These are phyloP conservation scores for Scaptodrosophila lebanonensis DNA, from an alignment of 1,140 invertebrate genomes.

Conservation along the genomic window DNA sequence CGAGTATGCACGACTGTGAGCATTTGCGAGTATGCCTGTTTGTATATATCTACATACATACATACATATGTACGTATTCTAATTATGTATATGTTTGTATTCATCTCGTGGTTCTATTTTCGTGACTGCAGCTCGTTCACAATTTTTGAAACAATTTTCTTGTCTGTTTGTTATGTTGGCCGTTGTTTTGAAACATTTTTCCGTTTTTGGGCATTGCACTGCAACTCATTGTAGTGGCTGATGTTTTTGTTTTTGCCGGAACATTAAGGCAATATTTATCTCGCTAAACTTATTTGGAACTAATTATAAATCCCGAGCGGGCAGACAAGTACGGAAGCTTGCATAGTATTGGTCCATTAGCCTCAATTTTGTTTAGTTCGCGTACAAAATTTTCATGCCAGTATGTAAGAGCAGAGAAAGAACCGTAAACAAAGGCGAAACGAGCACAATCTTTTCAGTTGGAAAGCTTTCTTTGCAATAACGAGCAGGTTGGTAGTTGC, in stretches of 20 bases:
- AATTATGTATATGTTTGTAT: too few relatives aligned
- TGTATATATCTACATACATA: too few relatives aligned
- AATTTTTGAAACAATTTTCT: constrained; percentile 60
- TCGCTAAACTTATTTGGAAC: constrained; percentile 64
- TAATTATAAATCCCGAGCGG: constrained; percentile 58
- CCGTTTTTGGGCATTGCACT: constrained; percentile 17
- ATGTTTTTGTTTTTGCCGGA: constrained; percentile 33
- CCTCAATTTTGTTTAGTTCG: constrained; percentile 37
- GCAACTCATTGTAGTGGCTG: neutral
- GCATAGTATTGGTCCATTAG: constrained; percentile 67
- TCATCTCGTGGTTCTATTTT: constrained; percentile 60
- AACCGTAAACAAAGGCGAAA: too few relatives aligned
- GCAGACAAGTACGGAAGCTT: constrained; percentile 14
- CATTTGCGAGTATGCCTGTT: too few relatives aligned
- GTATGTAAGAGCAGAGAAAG: too few relatives aligned
- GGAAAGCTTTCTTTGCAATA: too few relatives aligned
- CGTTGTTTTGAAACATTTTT: constrained; percentile 1
- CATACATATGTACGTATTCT: too few relatives aligned
- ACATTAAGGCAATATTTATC: constrained; percentile 57
- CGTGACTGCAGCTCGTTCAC: constrained; percentile 45
- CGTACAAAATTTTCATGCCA: too few relatives aligned
- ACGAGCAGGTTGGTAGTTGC: too few relatives aligned
- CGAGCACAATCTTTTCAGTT: too few relatives aligned
- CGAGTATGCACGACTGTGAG: too few relatives aligned
- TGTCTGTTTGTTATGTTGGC: constrained; percentile 13